A percentile compares a stretch with the other conserved stretches of the same genome.
These are phyloP conservation scores for Araneus ventricosus DNA, from an alignment of 1,140 invertebrate genomes.

Conservation along the genomic window DNA sequence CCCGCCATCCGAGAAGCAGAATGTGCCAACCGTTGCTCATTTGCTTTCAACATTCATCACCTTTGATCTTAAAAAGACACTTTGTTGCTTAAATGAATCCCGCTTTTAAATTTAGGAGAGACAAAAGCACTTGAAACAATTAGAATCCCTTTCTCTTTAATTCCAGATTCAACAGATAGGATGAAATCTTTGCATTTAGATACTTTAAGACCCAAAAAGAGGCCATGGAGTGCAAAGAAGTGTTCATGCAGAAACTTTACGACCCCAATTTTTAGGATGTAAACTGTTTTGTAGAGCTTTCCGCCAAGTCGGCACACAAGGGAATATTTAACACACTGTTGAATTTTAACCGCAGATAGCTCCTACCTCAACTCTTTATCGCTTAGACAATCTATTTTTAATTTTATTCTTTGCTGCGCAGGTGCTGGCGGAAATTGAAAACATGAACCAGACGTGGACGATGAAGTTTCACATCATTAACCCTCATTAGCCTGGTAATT, in stretches of 20 bases:
- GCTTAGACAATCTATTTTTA: background rate
- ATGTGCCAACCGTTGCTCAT: no score
- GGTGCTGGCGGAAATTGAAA: background rate
- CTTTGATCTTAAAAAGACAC: no score
- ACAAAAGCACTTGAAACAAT: background rate
- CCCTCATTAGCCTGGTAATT: background rate
- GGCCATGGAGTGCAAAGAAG: background rate
- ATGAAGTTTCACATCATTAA: constrained; percentile 13
- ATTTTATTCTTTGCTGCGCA: background rate
- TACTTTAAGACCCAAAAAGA: constrained; percentile 14
- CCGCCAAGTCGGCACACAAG: background rate
- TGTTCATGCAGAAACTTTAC: constrained; percentile 9
- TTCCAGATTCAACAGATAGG: background rate
- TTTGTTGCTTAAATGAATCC: no score
- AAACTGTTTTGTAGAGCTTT: background rate
- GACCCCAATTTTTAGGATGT: background rate
- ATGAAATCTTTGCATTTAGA: no score
- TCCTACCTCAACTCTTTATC: background rate
- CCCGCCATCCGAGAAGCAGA: no score
- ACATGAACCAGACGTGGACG: background rate
- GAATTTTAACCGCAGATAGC: constrained; percentile 2
- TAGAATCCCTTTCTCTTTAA: background rate
- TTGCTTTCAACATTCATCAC: no score
- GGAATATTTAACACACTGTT: constrained; percentile 11
- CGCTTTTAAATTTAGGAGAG: no score